Evolutionary conservation across 92 coral and sea anemone genomes (phyloP).

Genomic region (Blastomussa wellsi): DNA sequence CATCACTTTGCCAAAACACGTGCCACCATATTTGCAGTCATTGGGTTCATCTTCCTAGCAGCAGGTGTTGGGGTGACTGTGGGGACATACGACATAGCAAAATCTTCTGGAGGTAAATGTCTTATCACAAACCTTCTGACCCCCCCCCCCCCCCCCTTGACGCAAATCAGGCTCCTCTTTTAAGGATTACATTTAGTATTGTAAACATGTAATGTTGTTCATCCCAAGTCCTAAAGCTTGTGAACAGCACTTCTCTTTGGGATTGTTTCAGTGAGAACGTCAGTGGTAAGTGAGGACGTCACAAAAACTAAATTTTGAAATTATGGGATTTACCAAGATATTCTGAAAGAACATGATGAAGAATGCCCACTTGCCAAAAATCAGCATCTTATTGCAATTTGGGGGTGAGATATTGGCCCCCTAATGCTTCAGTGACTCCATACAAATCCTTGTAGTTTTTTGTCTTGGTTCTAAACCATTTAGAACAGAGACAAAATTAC

Average conservation of each 20-base stretch:
- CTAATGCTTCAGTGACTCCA: no score
- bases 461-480: no score
- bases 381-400: no score
- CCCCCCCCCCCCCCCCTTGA: not conserved
- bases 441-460: no score
- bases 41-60: slow-evolving; percentile 90
- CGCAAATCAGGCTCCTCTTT: not conserved
- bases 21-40: slow-evolving; percentile 89
- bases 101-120: slow-evolving; percentile 65
- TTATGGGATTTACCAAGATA: no score
- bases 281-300: no score
- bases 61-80: slow-evolving; percentile 97
- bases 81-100: slow-evolving; percentile 71
- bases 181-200: not conserved
- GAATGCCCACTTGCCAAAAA: no score
- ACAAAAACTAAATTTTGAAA: no score
- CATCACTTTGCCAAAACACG: slow-evolving; percentile 90
- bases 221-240: not conserved
- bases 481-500: no score
- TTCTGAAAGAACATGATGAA: no score
- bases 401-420: no score
- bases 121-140: not conserved
- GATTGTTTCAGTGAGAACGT: no score
- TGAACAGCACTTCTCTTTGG: not conserved
- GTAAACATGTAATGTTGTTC: not conserved